Percentiles rank a stretch among this genome's conserved stretches.
phyloP scores from a whole-genome alignment of 2,888 invertebrate species.

The Podotricha telesiphe region DNA sequence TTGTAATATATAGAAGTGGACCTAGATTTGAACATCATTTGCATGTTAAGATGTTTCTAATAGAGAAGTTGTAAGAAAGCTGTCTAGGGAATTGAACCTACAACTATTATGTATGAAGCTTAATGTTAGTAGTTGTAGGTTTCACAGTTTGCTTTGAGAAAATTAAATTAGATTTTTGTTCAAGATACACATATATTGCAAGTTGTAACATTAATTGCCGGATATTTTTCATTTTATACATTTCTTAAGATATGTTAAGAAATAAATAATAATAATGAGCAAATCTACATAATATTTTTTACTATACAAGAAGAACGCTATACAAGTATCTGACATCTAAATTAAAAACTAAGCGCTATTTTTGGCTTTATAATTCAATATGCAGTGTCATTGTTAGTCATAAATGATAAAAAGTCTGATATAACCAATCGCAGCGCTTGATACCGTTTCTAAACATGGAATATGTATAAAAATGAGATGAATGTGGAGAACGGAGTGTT shows the following conservation, averaged over 20 bases:
- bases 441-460: too few relatives aligned
- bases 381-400: slow-evolving; percentile 9
- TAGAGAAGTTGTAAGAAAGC: too few relatives aligned
- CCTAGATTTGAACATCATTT: too few relatives aligned
- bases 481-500: too few relatives aligned
- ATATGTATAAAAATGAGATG: too few relatives aligned
- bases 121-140: too few relatives aligned
- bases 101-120: too few relatives aligned
- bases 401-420: background rate
- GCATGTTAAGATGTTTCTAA: too few relatives aligned
- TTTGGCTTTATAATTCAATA: background rate
- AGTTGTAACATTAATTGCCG: background rate
- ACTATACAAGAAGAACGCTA: background rate
- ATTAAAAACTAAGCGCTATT: background rate
- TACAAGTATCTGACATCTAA: background rate
- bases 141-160: background rate
- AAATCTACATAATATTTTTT: background rate
- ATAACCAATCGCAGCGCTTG: too few relatives aligned
- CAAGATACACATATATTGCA: background rate
- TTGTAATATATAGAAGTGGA: too few relatives aligned
- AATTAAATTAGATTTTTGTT: background rate
- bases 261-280: background rate
- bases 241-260: background rate
- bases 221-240: background rate
- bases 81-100: too few relatives aligned